Base-by-base conservation (phyloP, 2,113 vertebrate genomes). In the Vanacampus margaritifer region DNA sequence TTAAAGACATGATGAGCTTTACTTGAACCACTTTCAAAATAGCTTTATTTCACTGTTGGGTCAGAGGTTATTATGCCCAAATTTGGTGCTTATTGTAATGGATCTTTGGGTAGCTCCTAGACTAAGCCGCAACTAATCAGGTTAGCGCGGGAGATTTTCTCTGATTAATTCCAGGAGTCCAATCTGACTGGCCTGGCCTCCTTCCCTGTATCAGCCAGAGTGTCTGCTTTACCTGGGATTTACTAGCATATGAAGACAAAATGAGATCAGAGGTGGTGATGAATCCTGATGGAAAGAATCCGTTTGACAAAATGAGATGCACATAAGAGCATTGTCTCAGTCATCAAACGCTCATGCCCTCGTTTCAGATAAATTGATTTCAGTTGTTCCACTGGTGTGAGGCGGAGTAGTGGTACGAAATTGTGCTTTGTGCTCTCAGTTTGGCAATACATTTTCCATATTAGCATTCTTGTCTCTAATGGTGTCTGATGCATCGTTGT, bases 141-240 rank as follows among this genome's bases (percentile, higher is more conserved):
- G 79, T 88, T 85, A 83, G 83, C 74, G 43, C 68, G 65, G 59
- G 69, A 78, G 86, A 89, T 90, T 89, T 84, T 82, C 76, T 61
- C 87, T 83, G 86, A 88, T 89, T 90, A 89, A 88, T 79, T 89
- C 86, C 71, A 80, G 76, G 76, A 84, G 69, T 84, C 80, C 75
- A 84, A 85, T 83, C 79, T 65, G 73, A 79, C 71, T 19, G 17
- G 39, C 39, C 65, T 67, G 72, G 71, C 73, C 65, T 32, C 43
- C 65, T 71, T 79, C 73, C 73, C 59, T 51, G 72, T 58, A 28
- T 79, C 59, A 73, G 75, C 68, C 78, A 62, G 32, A 79, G 69
- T 6, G 72, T 78, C 81, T 66, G 67, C 72, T 36, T 72, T 83
- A 89, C 89, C 88, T 90, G 79, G 84, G 87, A 88, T 87, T 88